Percentiles rank a stretch among this genome's conserved stretches.
Conservation (phyloP, 2,888 invertebrate genomes). For the Cataglyphis rosenhaueri region DNA sequence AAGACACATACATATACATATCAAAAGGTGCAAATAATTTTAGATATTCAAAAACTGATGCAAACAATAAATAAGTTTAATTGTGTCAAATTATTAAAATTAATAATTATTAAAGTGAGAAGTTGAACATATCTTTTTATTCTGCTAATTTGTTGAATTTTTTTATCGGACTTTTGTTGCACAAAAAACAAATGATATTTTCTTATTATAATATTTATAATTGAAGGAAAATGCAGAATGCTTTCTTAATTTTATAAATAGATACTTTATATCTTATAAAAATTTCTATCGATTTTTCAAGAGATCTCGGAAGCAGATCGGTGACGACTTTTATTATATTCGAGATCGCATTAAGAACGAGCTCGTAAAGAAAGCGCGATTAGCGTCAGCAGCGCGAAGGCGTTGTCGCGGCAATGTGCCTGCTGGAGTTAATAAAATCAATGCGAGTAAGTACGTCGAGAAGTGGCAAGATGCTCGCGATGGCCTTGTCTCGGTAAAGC, state of each 20-base stretch:
- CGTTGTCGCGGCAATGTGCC: not conserved
- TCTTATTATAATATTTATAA: not conserved
- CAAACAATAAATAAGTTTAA: not conserved
- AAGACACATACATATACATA: not conserved
- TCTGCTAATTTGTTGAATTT: not conserved
- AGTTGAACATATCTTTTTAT: not conserved
- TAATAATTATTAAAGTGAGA: not conserved
- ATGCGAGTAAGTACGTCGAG: conserved; percentile 13
- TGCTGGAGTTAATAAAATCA: conserved; percentile 46
- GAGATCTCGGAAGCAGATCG: not conserved
- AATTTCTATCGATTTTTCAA: not conserved
- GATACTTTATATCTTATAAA: not conserved
- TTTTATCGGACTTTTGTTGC: not conserved
- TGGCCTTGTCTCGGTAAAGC: conserved; percentile 25
- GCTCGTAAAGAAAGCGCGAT: conserved; percentile 36
- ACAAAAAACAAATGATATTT: not conserved
- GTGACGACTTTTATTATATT: not conserved
- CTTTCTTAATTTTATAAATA: not conserved
- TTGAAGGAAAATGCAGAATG: not conserved
- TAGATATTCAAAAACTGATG: not conserved
- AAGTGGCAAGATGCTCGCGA: conserved; percentile 32
- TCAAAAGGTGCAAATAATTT: not conserved
- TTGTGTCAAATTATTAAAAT: not conserved
- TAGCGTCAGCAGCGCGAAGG: conserved; percentile 11
- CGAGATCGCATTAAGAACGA: conserved; percentile 19